A percentile compares a stretch with the other conserved stretches of the same genome.
Conservation (phyloP, 2,797 vertebrate genomes). For the Spatula versicolor region DNA sequence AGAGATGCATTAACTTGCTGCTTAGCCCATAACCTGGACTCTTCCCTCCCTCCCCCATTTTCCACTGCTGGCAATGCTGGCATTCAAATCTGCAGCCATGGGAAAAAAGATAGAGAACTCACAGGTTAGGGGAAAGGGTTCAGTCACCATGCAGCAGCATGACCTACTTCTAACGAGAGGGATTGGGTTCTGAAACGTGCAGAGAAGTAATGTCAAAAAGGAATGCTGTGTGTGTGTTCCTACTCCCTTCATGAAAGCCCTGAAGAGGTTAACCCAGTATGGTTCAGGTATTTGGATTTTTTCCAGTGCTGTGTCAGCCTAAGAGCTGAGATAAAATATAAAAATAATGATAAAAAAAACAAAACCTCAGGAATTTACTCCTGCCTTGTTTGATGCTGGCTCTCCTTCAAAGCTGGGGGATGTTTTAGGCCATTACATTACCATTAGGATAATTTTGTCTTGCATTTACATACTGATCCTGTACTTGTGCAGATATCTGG, state of each 20-base stretch:
- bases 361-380: background rate
- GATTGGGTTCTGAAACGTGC: fast-evolving
- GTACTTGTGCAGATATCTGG: background rate
- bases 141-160: background rate
- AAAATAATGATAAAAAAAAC: no score
- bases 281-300: background rate
- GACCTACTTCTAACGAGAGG: background rate
- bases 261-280: background rate
- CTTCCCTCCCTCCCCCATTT: conserved; percentile 24
- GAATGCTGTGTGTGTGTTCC: fast-evolving
- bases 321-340: background rate
- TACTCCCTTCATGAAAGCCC: background rate
- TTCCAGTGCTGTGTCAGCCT: background rate
- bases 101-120: background rate
- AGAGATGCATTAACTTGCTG: conserved; percentile 80
- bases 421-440: background rate
- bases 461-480: background rate
- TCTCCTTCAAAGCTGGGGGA: background rate
- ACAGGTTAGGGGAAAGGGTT: background rate
- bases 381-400: background rate
- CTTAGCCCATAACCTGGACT: conserved; percentile 68
- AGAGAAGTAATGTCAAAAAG: background rate
- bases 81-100: background rate
- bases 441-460: background rate
- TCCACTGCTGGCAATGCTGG: background rate